Percentiles rank a stretch among this genome's conserved stretches.
Evolutionary conservation across 35 echinoderm and acorn worm genomes (phyloP).

Genomic region (Heliocidaris erythrogramma): DNA sequence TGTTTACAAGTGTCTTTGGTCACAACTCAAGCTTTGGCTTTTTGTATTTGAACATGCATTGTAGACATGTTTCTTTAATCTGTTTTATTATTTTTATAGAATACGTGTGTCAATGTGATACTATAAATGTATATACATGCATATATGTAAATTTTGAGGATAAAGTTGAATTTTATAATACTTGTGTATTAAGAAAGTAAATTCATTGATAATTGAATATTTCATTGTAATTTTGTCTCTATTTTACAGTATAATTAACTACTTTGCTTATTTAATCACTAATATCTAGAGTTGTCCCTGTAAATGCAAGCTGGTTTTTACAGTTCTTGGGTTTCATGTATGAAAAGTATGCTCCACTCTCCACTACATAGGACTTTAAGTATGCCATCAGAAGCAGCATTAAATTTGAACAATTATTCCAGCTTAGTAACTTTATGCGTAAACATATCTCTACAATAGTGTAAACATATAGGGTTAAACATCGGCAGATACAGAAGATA

Average conservation of each 20-base stretch:
- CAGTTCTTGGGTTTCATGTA: too few relatives aligned
- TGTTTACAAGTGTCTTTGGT: neutral
- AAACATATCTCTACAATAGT: too few relatives aligned
- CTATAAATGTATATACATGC: neutral
- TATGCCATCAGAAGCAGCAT: too few relatives aligned
- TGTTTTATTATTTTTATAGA: neutral
- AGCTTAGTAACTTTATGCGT: too few relatives aligned
- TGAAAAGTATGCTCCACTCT: too few relatives aligned
- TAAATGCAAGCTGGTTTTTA: too few relatives aligned
- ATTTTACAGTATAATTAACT: neutral
- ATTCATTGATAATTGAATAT: neutral
- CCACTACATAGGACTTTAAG: too few relatives aligned
- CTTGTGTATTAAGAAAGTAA: neutral
- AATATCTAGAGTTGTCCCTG: too few relatives aligned
- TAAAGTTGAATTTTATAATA: neutral
- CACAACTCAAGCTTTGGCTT: neutral
- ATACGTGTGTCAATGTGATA: neutral
- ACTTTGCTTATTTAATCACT: too few relatives aligned
- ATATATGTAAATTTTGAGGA: conserved; percentile 13
- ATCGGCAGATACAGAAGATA: neutral
- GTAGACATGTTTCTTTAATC: too few relatives aligned
- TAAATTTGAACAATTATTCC: too few relatives aligned
- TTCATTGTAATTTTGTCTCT: neutral
- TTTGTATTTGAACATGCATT: neutral
- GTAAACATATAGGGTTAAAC: too few relatives aligned